phyloP scores from a whole-genome alignment of 2,888 invertebrate genomes.

The Crocallis elinguaria region DNA sequence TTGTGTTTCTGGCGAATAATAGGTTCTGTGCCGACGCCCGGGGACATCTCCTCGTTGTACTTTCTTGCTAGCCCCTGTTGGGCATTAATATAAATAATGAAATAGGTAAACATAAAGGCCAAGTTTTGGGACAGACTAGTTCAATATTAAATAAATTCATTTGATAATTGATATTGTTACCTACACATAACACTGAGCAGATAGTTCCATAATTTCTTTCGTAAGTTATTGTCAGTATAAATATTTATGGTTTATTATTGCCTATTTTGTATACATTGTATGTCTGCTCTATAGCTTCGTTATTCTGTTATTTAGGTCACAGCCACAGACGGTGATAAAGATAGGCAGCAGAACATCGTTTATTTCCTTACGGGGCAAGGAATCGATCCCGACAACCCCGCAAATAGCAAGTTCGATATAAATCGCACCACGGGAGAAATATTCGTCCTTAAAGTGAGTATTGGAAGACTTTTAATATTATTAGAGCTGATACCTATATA shows the following conservation, averaged over 20 bases:
- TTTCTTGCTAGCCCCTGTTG: constrained; percentile 37
- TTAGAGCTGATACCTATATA: constrained; percentile 3
- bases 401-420: constrained; percentile 98
- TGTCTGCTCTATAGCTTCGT: constrained; percentile 5
- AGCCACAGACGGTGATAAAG: constrained; percentile 98
- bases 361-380: constrained; percentile 98
- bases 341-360: constrained; percentile 97
- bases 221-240: not conserved
- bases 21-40: constrained; percentile 31
- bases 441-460: constrained; percentile 95
- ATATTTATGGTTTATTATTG: not conserved
- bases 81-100: constrained; percentile 41
- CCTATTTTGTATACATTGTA: not conserved
- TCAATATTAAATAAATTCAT: constrained; percentile 9
- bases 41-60: constrained; percentile 38
- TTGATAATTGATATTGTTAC: constrained; percentile 3
- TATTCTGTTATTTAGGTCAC: constrained; percentile 88
- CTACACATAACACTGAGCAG: constrained; percentile 1
- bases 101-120: constrained; percentile 47
- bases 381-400: constrained; percentile 97
- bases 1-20: constrained; percentile 42
- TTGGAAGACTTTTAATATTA: constrained; percentile 30
- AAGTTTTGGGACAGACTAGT: constrained; percentile 42
- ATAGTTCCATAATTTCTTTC: not conserved
- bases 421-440: constrained; percentile 98